Base-by-base conservation (phyloP, 2,113 vertebrate species). In the Phaetusa simplex region DNA sequence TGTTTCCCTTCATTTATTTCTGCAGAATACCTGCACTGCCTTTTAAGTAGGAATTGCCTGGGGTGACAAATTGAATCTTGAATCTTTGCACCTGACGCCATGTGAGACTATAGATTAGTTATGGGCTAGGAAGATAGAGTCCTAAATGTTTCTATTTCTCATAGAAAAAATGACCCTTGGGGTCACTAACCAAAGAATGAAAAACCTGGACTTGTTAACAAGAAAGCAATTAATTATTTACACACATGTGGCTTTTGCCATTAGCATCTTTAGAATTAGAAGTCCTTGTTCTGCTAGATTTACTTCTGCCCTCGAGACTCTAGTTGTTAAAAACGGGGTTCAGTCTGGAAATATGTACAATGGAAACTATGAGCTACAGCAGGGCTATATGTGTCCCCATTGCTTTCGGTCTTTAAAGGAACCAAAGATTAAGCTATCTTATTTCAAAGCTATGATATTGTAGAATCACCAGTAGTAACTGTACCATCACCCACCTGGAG, bases 181-280 rank as follows among this genome's bases (percentile, higher is more conserved):
- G 93, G 90, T 98, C 62, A 26, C 91, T 66, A 91, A 88, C 62
- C 58, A 92, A 91, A 95, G 93, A 97, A 95, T 59, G 65, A 95
- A 89, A 97, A 97, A 84, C 38, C 76, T 96, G 86, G 69, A 86
- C 80, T 96, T 89, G 61, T 94, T 97, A 97, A 81, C 83, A 95
- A 96, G 94, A 97, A 97, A 89, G 36, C 79, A 86, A 93, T 97
- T 95, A 98, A 98, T 98, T 98, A 97, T 98, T 98, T 97, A 97
- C 81, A 97, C 52, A 91, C 53, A 45, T 42, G 53, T 90, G 92
- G 82, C 32, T 82, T 86, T 86, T 97, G 87, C 87, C 89, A 95
- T 74, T 92, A 93, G 70, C 62, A 77, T 96, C 53, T 91, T 95
- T 95, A 83, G 64, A 96, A 91, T 95, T 65, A 84, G 47, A 65